phyloP scores from a whole-genome alignment of 2,888 invertebrate species.

The Agrotis segetum region DNA sequence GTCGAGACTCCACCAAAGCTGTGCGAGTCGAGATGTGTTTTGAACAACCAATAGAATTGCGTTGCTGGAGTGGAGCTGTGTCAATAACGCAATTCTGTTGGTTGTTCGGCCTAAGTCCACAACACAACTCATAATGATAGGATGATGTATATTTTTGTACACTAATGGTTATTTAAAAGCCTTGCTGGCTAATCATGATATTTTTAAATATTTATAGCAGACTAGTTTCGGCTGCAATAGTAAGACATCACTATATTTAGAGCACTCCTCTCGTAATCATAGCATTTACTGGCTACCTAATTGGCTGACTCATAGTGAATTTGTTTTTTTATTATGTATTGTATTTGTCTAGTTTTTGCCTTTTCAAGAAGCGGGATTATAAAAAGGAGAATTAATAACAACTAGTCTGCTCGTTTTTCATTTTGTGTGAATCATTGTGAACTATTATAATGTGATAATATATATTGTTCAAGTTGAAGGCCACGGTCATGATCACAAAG shows the following conservation, averaged over 20 bases:
- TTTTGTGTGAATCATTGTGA: slow-evolving; percentile 23
- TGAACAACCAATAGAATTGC: too few species aligned
- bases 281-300: slow-evolving; percentile 17
- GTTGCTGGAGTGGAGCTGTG: too few species aligned
- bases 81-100: too few species aligned
- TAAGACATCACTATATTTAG: neutral
- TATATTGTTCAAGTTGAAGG: slow-evolving; percentile 72
- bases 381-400: slow-evolving; percentile 36
- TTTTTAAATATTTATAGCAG: too few species aligned
- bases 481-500: slow-evolving; percentile 60
- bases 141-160: neutral
- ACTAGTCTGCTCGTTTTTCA: slow-evolving; percentile 26
- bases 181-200: too few species aligned
- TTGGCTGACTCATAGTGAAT: slow-evolving; percentile 29
- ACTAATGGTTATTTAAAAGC: neutral
- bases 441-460: slow-evolving; percentile 28
- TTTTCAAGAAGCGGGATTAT: slow-evolving; percentile 3
- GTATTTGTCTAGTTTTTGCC: neutral
- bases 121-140: neutral
- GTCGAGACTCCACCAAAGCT: too few species aligned
- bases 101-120: too few species aligned
- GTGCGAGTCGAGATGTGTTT: too few species aligned
- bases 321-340: slow-evolving; percentile 16
- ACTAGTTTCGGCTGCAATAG: too few species aligned
- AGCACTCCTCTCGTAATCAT: slow-evolving; percentile 15